Conservation (phyloP, 2,888 invertebrate species). For the Scaptomyza tumidula region DNA sequence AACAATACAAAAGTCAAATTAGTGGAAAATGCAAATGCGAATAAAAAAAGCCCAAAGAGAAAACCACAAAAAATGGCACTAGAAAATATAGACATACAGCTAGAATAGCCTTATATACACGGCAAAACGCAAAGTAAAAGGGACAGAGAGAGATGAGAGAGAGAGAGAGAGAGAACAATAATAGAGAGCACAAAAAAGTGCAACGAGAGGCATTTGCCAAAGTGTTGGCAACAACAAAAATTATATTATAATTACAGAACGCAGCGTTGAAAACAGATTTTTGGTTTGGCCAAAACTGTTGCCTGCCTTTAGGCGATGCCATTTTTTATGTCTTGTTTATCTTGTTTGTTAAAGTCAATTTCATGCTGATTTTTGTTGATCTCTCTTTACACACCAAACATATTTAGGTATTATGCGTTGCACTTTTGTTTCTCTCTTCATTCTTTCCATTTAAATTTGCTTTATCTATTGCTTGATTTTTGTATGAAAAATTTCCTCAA, state of each 20-base stretch:
- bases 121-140: slow-evolving; percentile 13
- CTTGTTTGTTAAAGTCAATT: slow-evolving; percentile 45
- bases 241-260: slow-evolving; percentile 73
- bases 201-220: slow-evolving; percentile 48
- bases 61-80: slow-evolving; percentile 60
- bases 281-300: slow-evolving; percentile 23
- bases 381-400: slow-evolving; percentile 31
- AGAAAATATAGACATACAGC: slow-evolving; percentile 79
- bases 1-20: slow-evolving; percentile 78
- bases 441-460: slow-evolving; percentile 27
- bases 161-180: slow-evolving; percentile 23
- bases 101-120: slow-evolving; percentile 54
- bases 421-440: slow-evolving; percentile 7
- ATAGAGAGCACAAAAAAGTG: slow-evolving; percentile 13
- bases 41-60: slow-evolving; percentile 54
- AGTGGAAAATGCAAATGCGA: slow-evolving; percentile 79
- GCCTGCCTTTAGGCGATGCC: slow-evolving; percentile 64
- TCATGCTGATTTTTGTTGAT: slow-evolving; percentile 35
- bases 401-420: slow-evolving; percentile 25
- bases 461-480: slow-evolving; percentile 15
- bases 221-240: slow-evolving; percentile 54
- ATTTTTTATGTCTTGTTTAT: slow-evolving; percentile 2
- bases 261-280: slow-evolving; percentile 26
- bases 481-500: not conserved
- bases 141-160: not conserved